A percentile compares a stretch with the other conserved stretches of the same genome.
These are phyloP conservation scores for Hypselothyrea guttata DNA, from an alignment of 2,888 invertebrate species.

Conservation along the genomic window DNA sequence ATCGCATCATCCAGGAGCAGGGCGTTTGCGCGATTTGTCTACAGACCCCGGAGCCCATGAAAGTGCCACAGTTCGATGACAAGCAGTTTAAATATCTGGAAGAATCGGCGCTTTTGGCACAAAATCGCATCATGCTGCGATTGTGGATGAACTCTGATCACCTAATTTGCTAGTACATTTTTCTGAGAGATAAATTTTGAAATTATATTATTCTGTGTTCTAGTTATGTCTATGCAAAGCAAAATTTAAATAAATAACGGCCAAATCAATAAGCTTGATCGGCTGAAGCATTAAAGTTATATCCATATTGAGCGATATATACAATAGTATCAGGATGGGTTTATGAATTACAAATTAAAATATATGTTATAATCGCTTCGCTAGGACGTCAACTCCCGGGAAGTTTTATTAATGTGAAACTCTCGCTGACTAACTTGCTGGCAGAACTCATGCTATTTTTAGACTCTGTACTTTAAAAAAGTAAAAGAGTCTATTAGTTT, in stretches of 20 bases:
- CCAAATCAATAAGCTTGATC: constrained; percentile 13
- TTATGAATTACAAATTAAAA: too few species aligned
- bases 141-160: constrained; percentile 50
- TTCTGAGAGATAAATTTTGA: constrained; percentile 49
- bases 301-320: too few species aligned
- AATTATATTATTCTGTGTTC: constrained; percentile 48
- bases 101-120: constrained; percentile 49
- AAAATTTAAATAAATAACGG: constrained; percentile 28
- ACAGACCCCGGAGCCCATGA: constrained; percentile 33
- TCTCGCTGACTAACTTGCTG: too few species aligned
- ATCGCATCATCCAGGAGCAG: constrained; percentile 31
- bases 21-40: constrained; percentile 34
- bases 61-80: constrained; percentile 44
- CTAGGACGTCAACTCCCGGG: too few species aligned
- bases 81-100: constrained; percentile 47
- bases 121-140: constrained; percentile 55
- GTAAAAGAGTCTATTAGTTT: too few species aligned
- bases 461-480: too few species aligned
- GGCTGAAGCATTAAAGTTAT: constrained; percentile 12
- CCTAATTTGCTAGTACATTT: constrained; percentile 42
- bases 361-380: too few species aligned
- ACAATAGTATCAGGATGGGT: too few species aligned
- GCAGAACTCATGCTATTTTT: too few species aligned
- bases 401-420: too few species aligned
- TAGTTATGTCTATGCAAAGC: constrained; percentile 42